Percentiles rank a stretch among this genome's conserved stretches.
Evolutionary conservation across 1,140 invertebrate genomes (phyloP).

Genomic region (Chelonus insularis): DNA sequence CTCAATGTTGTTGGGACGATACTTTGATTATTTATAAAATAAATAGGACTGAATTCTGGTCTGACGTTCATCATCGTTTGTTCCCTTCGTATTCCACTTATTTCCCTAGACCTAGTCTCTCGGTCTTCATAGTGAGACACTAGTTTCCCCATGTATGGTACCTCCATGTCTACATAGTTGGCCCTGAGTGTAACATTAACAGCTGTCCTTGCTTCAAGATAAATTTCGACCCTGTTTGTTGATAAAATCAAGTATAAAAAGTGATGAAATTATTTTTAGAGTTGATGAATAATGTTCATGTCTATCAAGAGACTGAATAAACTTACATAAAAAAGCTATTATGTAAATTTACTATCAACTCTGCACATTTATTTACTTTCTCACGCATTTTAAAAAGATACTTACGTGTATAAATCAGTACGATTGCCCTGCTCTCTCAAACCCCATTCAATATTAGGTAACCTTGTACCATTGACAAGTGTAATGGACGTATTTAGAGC

Average conservation of each 20-base stretch:
- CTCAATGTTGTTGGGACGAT: conserved; percentile 76
- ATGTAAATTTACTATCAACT: too few species aligned
- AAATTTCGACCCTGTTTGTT: conserved; percentile 60
- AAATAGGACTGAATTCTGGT: conserved; percentile 71
- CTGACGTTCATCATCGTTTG: conserved; percentile 68
- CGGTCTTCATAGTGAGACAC: conserved; percentile 71
- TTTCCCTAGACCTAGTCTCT: conserved; percentile 54
- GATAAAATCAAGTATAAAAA: not conserved
- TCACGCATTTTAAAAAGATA: too few species aligned
- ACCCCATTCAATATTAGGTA: conserved; percentile 71
- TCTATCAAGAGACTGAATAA: too few species aligned
- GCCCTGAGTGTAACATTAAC: conserved; percentile 76
- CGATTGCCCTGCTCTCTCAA: conserved; percentile 63
- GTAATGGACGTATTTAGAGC: conserved; percentile 72
- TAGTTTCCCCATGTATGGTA: conserved; percentile 72
- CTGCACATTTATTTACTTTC: too few species aligned
- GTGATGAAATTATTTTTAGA: too few species aligned
- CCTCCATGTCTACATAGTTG: conserved; percentile 71
- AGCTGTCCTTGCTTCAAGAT: conserved; percentile 72
- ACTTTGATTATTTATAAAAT: conserved; percentile 73
- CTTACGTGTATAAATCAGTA: conserved; percentile 63
- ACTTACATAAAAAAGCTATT: too few species aligned
- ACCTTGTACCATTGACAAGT: conserved; percentile 61
- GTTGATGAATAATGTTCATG: too few species aligned
- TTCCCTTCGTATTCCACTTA: conserved; percentile 66